phyloP scores from a whole-genome alignment of 2,888 invertebrate genomes.

The Drosophila basisetae region DNA sequence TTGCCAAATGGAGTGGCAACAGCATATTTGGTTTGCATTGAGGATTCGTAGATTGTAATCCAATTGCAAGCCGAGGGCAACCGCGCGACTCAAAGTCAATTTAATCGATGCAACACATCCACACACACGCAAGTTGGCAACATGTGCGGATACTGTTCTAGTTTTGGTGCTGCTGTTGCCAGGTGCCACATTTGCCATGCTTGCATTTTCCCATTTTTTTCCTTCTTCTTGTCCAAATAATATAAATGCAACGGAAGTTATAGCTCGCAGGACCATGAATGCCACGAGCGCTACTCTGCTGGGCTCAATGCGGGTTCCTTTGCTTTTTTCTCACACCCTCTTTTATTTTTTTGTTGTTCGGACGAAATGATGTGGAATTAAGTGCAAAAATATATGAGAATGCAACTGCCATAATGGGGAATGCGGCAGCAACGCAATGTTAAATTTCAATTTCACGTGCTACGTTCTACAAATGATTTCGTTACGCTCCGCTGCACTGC shows the following conservation, averaged over 20 bases:
- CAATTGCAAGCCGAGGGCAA: slow-evolving; percentile 47
- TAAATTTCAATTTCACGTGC: slow-evolving; percentile 62
- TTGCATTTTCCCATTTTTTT: slow-evolving; percentile 31
- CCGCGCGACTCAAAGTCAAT: slow-evolving; percentile 36
- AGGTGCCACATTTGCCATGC: slow-evolving; percentile 51
- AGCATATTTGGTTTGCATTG: slow-evolving; percentile 21
- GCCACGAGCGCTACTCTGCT: background rate
- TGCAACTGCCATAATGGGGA: slow-evolving; percentile 32
- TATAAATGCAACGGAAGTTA: slow-evolving; percentile 53
- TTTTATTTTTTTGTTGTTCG: background rate
- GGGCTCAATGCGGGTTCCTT: background rate
- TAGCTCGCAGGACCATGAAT: slow-evolving; percentile 24
- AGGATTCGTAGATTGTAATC: slow-evolving; percentile 36
- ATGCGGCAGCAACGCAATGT: slow-evolving; percentile 18
- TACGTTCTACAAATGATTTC: slow-evolving; percentile 60
- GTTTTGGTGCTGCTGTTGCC: slow-evolving; percentile 6
- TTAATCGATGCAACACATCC: slow-evolving; percentile 21
- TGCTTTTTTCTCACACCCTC: background rate
- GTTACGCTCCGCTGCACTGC: slow-evolving; percentile 47
- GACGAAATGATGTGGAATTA: slow-evolving; percentile 55
- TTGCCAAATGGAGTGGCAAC: slow-evolving; percentile 37
- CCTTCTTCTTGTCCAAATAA: slow-evolving; percentile 24
- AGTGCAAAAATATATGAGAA: slow-evolving; percentile 39
- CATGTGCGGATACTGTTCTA: slow-evolving; percentile 18
- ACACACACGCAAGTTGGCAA: slow-evolving; percentile 7